Base-by-base conservation (phyloP, 2,888 invertebrate genomes). In the Athripsodes cinereus region DNA sequence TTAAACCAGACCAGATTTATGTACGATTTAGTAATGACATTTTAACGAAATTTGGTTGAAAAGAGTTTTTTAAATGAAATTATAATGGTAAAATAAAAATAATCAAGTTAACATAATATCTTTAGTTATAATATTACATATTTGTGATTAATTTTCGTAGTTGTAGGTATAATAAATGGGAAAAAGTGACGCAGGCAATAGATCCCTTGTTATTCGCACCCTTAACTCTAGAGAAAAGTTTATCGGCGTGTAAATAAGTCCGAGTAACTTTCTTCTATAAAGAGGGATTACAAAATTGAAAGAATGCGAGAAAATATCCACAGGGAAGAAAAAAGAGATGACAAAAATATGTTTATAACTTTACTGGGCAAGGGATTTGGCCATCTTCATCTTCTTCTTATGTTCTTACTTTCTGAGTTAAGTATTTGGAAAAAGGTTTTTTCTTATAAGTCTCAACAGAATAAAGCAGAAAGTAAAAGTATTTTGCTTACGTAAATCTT, bases 281-380 rank as follows among this genome's bases (percentile, higher is more conserved):
- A 18, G 51, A 56, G 56, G 56, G 56, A 56, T 56, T 56, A 26
- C 56, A 52, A 56, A 56, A 56, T 56, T 56, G 56, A 56, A 56
- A 52, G 52, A 56, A 56, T 56, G 44, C 56, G 26, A 26, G 10
- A 52, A 52, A 44, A 20, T 20, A 20, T 20, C 11, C 21, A 11
- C 2, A 6, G 13, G 20, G 50, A 26, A 26, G 21, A 18, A 50
- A 50, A 50, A 22, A 16, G 26, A 40, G 40, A 40, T 40, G 40
- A 40, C 40, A 40, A 40, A 40, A 40, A 40, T 40, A 40, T 40
- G 40, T 40, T 40, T 40, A 8, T 13, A 40, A 40, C 40, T 40
- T 40, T 40, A 40, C 40, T 40, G 40, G 40, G 40, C 40, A 40
- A 8, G 40, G 40, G 40, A 40, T 40, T 40, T 13, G 40, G 40